Evolutionary conservation across 2,113 vertebrate genomes (phyloP), one percentile per base, ranked within the genome.

Genomic region (Recurvirostra avosetta): DNA sequence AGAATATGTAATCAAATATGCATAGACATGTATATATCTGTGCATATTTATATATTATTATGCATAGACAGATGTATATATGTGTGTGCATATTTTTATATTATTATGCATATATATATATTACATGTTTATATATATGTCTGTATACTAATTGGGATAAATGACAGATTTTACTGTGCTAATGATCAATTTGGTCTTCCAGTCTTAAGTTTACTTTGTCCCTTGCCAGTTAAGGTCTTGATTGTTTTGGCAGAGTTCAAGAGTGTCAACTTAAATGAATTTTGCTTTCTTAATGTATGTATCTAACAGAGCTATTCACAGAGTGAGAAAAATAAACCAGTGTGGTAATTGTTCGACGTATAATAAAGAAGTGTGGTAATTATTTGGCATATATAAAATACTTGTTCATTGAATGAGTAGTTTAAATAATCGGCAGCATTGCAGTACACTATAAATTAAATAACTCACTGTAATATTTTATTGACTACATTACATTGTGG

Each of bases 71-170:
- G 22, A 23, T 49, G 21, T 49, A 49, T 22, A 49, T 49, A 36
- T n/a, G 27, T 18, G 25, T 43, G 16, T 34, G 15, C 23, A 25
- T 50, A 50, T 50, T 50, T 23, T 13, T 50, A 25, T 50, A 50
- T 23, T 49, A 49, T 49, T 12, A 25, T 50, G 49, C 49, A 50
- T 50, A 50, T 50, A 25, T 50, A 23, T 25, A 12, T 20, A 47
- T 21, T 3, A 12, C 5, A 12, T 47, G 2, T n/a, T 1, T 67
- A 2, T 41, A 36, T 73, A 2, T 47, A 17, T 77, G 6, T 17
- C 4, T 29, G 20, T 67, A 9, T 67, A 15, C 38, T 55, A 32
- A 18, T 20, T 59, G 32, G n/a, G 20, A 45, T 81, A 72, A 19
- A 10, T 88, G 38, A 63, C n/a, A 6, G 26, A 40, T 50, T 95